A percentile compares a stretch with the other conserved stretches of the same genome.
Conservation (phyloP, 2,888 invertebrate species). For the Pseudococcus jackbeardsleyi region DNA sequence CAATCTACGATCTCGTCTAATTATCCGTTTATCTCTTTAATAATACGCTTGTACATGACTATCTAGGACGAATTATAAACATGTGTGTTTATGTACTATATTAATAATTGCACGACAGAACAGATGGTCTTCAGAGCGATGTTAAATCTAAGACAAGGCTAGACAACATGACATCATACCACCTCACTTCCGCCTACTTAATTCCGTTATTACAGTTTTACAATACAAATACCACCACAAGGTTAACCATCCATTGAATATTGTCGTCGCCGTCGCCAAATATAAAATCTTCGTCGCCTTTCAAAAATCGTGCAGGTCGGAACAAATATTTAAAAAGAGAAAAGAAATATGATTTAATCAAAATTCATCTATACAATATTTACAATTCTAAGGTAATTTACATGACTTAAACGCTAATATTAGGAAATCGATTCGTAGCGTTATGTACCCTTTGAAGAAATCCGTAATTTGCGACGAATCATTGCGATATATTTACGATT, state of each 20-base stretch:
- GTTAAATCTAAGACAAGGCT: conserved; percentile 52
- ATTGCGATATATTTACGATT: not conserved
- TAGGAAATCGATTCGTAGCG: conserved; percentile 42
- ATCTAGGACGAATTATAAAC: conserved; percentile 53
- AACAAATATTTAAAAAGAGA: not conserved
- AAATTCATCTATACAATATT: conserved; percentile 61
- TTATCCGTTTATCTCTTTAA: conserved; percentile 2
- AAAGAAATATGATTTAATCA: conserved; percentile 56
- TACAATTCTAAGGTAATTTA: conserved; percentile 54
- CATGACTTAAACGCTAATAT: conserved; percentile 45
- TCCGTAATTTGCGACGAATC: not conserved
- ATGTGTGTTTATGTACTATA: not conserved
- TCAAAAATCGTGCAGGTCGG: not conserved
- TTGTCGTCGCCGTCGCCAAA: conserved; percentile 1
- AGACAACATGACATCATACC: conserved; percentile 64
- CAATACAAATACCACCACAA: conserved; percentile 29
- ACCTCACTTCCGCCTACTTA: conserved; percentile 64
- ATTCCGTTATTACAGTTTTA: conserved; percentile 48
- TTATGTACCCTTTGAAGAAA: not conserved
- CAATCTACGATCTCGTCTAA: conserved; percentile 42
- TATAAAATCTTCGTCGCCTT: not conserved
- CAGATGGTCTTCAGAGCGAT: conserved; percentile 56
- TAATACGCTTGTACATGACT: not conserved
- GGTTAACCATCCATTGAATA: conserved; percentile 28
- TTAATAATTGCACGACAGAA: conserved; percentile 50